Evolutionary conservation across 2,888 invertebrate species (phyloP).

Genomic region (Eubasilissa splendida): DNA sequence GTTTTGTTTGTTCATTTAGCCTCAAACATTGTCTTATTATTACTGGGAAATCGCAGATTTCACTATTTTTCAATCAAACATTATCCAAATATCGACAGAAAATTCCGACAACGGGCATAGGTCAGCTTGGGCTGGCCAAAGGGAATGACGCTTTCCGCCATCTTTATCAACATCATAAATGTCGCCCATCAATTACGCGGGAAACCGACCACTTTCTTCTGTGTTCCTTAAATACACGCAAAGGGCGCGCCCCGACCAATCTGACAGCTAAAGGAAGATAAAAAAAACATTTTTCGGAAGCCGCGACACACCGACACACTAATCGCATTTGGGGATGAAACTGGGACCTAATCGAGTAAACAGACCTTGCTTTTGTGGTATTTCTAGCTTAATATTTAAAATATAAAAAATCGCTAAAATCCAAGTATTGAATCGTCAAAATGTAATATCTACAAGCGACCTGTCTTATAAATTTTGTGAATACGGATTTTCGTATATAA

Average conservation of each 20-base stretch:
- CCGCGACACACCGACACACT: conserved; percentile 41
- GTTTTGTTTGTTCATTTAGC: too few relatives aligned
- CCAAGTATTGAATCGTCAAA: too few relatives aligned
- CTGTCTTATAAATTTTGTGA: too few relatives aligned
- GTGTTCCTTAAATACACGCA: conserved; percentile 44
- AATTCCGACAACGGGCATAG: conserved; percentile 15
- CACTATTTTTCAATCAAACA: conserved; percentile 7
- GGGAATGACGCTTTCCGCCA: conserved; percentile 44
- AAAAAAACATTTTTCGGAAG: conserved; percentile 51
- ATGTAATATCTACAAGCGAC: too few relatives aligned
- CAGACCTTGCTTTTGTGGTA: conserved; percentile 26
- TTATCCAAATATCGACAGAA: conserved; percentile 35
- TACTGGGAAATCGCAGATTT: conserved; percentile 4
- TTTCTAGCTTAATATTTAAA: too few relatives aligned
- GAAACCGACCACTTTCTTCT: conserved; percentile 37
- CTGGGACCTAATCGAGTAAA: conserved; percentile 49
- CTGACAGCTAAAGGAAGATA: conserved; percentile 40
- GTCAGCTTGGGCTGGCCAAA: conserved; percentile 22
- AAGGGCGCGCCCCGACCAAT: conserved; percentile 45
- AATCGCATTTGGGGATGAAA: conserved; percentile 51
- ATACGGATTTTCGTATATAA: too few relatives aligned
- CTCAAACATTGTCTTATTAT: neutral
- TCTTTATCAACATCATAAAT: conserved; percentile 52
- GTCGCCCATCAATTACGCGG: conserved; percentile 53
- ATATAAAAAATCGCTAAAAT: too few relatives aligned